These are phyloP conservation scores for Myiopsitta monachus DNA, from an alignment of 2,113 vertebrate species.

Conservation along the genomic window DNA sequence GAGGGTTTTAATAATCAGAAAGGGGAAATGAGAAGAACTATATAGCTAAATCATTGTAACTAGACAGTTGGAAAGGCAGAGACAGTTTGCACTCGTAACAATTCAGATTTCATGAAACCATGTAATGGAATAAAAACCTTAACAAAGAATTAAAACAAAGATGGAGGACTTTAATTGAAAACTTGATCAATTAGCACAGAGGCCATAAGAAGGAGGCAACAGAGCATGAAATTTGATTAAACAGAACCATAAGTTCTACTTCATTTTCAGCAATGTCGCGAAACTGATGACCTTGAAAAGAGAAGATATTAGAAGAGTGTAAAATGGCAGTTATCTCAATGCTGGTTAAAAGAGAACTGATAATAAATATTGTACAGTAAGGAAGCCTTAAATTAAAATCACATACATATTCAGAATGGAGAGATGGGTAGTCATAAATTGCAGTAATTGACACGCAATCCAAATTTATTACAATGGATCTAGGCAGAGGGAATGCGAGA, in stretches of 20 bases:
- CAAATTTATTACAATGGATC: conserved; percentile 73
- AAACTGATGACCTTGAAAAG: conserved; percentile 78
- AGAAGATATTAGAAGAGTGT: conserved; percentile 56
- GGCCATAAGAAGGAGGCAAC: conserved; percentile 73
- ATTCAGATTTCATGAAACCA: conserved; percentile 67
- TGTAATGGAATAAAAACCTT: conserved; percentile 76
- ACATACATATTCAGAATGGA: conserved; percentile 66
- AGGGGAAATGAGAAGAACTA: not conserved
- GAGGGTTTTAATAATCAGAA: conserved; percentile 10
- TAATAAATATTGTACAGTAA: conserved; percentile 64
- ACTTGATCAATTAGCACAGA: conserved; percentile 82
- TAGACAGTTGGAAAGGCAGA: conserved; percentile 33
- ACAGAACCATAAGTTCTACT: conserved; percentile 71
- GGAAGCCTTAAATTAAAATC: conserved; percentile 71
- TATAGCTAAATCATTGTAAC: not conserved
- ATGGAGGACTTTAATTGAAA: conserved; percentile 82
- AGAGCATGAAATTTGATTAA: conserved; percentile 83
- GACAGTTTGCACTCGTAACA: not conserved
- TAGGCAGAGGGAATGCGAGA: conserved; percentile 35
- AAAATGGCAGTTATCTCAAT: conserved; percentile 54
- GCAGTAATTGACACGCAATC: conserved; percentile 69
- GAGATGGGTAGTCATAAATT: conserved; percentile 67
- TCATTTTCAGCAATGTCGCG: conserved; percentile 68
- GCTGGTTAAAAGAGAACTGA: conserved; percentile 51
- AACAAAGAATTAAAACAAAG: conserved; percentile 83